Conservation (phyloP, 53 echinoderm and acorn worm species). For the Echinometra lucunter region DNA sequence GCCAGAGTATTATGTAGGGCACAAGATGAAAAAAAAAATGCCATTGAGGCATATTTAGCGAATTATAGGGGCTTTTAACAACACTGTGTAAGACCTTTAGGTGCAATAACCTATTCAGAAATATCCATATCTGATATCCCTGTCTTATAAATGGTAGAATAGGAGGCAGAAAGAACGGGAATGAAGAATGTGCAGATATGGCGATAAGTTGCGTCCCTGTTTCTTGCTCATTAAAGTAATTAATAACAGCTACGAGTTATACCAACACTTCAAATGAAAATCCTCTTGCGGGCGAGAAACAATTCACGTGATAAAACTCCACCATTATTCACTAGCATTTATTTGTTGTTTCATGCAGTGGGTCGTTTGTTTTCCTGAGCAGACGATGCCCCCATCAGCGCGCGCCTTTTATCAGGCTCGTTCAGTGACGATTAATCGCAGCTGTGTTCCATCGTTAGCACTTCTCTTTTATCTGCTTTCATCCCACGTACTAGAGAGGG, state of each 20-base stretch:
- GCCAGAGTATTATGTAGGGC: no score
- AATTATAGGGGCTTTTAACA: background rate
- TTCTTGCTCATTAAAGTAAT: background rate
- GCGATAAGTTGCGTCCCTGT: background rate
- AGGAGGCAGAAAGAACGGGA: background rate
- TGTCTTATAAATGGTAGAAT: background rate
- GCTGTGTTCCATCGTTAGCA: constrained; percentile 3
- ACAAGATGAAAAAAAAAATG: no score
- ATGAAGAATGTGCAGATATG: background rate
- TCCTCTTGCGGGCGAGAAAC: background rate
- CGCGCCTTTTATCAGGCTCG: constrained; percentile 62
- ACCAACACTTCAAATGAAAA: background rate
- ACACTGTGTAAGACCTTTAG: background rate
- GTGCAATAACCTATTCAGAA: background rate
- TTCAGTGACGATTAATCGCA: constrained; percentile 52
- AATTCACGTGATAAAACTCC: background rate
- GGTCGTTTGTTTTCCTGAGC: constrained; percentile 56
- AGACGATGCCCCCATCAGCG: constrained; percentile 39
- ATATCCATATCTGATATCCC: no score
- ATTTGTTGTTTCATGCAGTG: constrained; percentile 60
- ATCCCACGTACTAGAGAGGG: background rate
- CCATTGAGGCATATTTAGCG: no score
- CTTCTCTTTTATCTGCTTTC: constrained; percentile 18
- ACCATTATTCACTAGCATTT: constrained; percentile 49
- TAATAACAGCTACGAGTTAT: background rate